A percentile compares a stretch with the other conserved stretches of the same genome.
Conservation (phyloP, 2,888 invertebrate genomes). For the Agrotis exclamationis region DNA sequence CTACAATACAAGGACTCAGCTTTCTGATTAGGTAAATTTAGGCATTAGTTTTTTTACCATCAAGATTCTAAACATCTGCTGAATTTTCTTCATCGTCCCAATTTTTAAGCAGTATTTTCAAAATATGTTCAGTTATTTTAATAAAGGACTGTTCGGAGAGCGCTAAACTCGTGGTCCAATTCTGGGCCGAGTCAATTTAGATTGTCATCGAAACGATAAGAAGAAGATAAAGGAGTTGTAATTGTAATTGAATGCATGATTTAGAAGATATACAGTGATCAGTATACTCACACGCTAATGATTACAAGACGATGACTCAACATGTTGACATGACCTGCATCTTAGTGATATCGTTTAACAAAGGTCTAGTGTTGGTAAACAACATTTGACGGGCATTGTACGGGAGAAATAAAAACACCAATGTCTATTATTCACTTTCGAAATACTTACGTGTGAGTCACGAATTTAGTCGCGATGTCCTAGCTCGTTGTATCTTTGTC, state of each 20-base stretch:
- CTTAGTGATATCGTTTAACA: slow-evolving; percentile 12
- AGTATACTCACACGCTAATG: not conserved
- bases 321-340: not conserved
- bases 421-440: slow-evolving; percentile 52
- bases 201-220: too few relatives aligned
- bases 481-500: slow-evolving; percentile 40
- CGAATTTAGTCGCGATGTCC: slow-evolving; percentile 24
- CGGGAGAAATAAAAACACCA: slow-evolving; percentile 41
- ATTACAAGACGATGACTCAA: not conserved
- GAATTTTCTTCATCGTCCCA: too few relatives aligned
- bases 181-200: too few relatives aligned
- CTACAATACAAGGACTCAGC: too few relatives aligned
- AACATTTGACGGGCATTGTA: slow-evolving; percentile 54
- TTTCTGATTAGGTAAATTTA: too few relatives aligned
- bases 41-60: too few relatives aligned
- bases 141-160: too few relatives aligned
- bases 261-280: not conserved
- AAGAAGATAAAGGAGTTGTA: not conserved
- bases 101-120: too few relatives aligned
- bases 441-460: slow-evolving; percentile 55
- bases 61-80: too few relatives aligned
- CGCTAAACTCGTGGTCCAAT: too few relatives aligned
- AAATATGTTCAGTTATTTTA: too few relatives aligned
- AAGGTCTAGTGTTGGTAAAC: slow-evolving; percentile 59
- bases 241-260: not conserved